These are phyloP conservation scores for Synergus umbraculus DNA, from an alignment of 2,888 invertebrate genomes.

Conservation along the genomic window DNA sequence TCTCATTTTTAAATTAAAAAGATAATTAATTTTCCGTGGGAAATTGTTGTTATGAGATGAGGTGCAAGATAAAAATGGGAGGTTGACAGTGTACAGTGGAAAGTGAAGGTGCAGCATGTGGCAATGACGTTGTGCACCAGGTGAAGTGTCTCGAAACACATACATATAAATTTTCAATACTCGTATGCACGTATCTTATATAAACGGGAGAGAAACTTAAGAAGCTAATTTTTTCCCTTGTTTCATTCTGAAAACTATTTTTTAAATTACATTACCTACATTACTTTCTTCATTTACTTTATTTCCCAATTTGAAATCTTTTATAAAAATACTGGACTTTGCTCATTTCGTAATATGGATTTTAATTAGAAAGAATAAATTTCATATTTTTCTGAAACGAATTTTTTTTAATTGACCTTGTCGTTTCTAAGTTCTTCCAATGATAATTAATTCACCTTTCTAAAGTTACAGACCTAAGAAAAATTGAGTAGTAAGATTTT, in stretches of 20 bases:
- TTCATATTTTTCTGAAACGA: neutral
- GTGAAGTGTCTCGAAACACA: conserved; percentile 62
- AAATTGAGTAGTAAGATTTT: neutral
- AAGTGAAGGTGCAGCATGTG: conserved; percentile 73
- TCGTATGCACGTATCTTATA: conserved; percentile 52
- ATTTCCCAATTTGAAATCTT: too few species aligned
- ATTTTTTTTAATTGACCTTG: neutral
- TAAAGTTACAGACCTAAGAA: neutral
- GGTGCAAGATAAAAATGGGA: conserved; percentile 53
- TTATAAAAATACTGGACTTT: neutral
- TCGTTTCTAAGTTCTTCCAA: neutral
- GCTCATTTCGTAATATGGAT: neutral
- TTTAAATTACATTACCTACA: neutral
- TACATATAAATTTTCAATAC: conserved; percentile 56
- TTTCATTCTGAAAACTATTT: neutral
- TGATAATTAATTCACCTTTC: neutral
- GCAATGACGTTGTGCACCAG: conserved; percentile 67
- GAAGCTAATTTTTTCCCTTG: conserved; percentile 23
- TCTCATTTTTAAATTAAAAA: neutral
- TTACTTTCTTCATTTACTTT: too few species aligned
- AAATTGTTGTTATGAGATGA: conserved; percentile 5
- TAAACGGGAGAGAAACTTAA: conserved; percentile 42
- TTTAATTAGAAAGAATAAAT: neutral
- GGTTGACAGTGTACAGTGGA: conserved; percentile 65
- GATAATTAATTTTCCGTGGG: neutral